Base-by-base conservation (phyloP, 1,140 invertebrate genomes). In the Apis laboriosa region DNA sequence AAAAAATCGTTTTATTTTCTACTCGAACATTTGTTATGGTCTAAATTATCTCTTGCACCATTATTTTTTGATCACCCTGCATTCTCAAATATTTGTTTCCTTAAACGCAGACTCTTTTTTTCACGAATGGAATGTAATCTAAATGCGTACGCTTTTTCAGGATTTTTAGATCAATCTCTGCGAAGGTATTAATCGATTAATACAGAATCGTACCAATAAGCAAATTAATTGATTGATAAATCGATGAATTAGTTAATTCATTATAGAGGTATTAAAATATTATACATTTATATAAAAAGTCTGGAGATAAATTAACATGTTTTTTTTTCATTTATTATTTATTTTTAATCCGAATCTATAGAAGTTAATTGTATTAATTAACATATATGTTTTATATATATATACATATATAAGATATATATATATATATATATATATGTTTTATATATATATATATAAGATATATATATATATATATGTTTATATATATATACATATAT, bases 291-390 rank as follows among this genome's bases (percentile, higher is more conserved):
- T 67, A 74, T 55, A 11, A 71, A 58, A 76, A 60, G 66, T 86
- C 81, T 66, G 60, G 63, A 82, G 74, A 76, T 79, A 74, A 78
- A 79, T 86, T 88, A 83, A 64, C 60, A 77, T 72, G 70, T 77
- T 78, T 84, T 84, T 84, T 79, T 80, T 76, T 68, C 78, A 87
- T 79, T 84, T 82, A 77, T 87, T 88, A 87, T 87, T 87, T 79
- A 86, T 83, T 84, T 85, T 86, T 88, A 81, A 75, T 74, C 53
- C 8, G 72, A 81, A 67, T 68, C 63, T 75, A 63, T 75, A 75
- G 61, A 28, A 24, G 21, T 88, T 80, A 84, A 75, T 77, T 77
- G 84, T 83, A 88, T 88, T 75, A 71, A 84, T 82, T 64, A 80
- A 80, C 80, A 68, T 80, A 80, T 51, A 80, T 51, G 49, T 80